phyloP scores from a whole-genome alignment of 2,888 invertebrate genomes.

The Megalurothrips usitatus region DNA sequence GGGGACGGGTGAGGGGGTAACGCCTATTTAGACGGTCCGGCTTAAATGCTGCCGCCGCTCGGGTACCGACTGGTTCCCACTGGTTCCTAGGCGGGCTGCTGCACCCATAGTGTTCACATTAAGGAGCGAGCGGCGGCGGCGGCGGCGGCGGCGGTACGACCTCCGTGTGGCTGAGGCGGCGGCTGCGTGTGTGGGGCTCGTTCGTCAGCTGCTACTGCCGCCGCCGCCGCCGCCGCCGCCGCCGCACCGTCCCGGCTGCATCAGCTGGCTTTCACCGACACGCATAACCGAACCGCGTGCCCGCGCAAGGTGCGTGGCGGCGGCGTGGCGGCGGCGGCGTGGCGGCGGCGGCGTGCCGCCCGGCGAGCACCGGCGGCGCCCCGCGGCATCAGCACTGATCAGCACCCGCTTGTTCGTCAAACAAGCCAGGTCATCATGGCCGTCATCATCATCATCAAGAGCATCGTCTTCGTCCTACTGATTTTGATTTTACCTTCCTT shows the following conservation, averaged over 20 bases:
- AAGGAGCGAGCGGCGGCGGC: too few relatives aligned
- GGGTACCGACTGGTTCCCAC: too few relatives aligned
- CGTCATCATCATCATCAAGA: too few relatives aligned
- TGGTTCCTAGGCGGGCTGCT: too few relatives aligned
- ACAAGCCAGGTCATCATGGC: background rate
- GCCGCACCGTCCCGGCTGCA: background rate
- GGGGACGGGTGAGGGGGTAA: too few relatives aligned
- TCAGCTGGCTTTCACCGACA: conserved; percentile 6
- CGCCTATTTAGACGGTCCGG: too few relatives aligned
- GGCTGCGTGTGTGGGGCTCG: background rate
- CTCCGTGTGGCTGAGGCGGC: background rate
- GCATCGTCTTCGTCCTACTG: too few relatives aligned
- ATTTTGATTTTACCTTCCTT: background rate
- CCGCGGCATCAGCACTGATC: background rate
- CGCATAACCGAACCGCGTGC: background rate
- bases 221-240: background rate
- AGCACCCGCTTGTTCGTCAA: background rate
- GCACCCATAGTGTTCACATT: too few relatives aligned
- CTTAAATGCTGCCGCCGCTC: too few relatives aligned
- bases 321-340: background rate
- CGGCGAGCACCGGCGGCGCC: background rate
- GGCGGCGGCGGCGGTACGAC: background rate
- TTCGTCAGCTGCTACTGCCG: background rate
- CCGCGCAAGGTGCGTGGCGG: background rate
- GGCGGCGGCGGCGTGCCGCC: background rate